Conservation (phyloP, 2,113 vertebrate species). For the Corynorhinus townsendii region DNA sequence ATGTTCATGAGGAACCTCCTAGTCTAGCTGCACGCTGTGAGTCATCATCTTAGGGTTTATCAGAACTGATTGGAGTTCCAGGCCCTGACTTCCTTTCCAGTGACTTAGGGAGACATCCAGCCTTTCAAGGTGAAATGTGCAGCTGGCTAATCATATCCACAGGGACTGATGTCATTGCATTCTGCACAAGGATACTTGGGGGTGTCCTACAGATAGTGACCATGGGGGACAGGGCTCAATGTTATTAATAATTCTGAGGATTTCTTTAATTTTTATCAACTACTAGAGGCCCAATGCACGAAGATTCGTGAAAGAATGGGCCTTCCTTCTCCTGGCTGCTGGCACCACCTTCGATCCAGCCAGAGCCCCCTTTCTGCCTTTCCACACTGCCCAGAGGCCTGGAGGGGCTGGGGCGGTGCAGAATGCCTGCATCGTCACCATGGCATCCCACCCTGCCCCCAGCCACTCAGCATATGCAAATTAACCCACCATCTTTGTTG, state of each 20-base stretch:
- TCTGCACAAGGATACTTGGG: background rate
- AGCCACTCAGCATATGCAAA: too few species aligned
- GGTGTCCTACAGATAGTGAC: background rate
- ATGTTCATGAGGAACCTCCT: background rate
- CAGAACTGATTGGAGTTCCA: background rate
- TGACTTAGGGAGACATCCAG: background rate
- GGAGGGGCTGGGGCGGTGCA: too few species aligned
- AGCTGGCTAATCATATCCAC: background rate
- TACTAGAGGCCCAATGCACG: too few species aligned
- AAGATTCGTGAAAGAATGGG: too few species aligned
- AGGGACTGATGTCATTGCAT: background rate
- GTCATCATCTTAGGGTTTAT: background rate
- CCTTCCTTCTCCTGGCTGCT: too few species aligned
- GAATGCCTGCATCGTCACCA: too few species aligned
- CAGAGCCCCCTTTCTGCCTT: too few species aligned
- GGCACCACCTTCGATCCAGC: too few species aligned
- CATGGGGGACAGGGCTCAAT: fast-evolving
- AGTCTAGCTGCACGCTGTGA: background rate
- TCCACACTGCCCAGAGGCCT: too few species aligned
- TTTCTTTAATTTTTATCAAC: background rate
- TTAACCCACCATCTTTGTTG: too few species aligned
- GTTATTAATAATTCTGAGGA: background rate
- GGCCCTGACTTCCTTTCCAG: background rate
- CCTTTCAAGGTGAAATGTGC: background rate
- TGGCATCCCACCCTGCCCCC: too few species aligned